Conservation (phyloP, 2,888 invertebrate genomes). For the Limnephilus marmoratus region DNA sequence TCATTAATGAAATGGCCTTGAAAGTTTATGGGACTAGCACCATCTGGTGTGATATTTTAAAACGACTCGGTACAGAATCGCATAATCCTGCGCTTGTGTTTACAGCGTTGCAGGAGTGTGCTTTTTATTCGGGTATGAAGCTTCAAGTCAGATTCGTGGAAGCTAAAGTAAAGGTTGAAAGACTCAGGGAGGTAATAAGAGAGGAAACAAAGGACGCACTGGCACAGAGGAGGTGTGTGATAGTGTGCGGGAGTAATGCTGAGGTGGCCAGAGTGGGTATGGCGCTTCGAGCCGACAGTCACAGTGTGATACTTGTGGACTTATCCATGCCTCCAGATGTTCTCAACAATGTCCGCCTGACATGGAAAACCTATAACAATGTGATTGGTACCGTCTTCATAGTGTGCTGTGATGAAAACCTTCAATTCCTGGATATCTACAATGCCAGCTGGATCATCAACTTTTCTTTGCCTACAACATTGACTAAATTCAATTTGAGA, state of each 20-base stretch:
- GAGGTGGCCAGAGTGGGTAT: constrained; percentile 74
- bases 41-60: constrained; percentile 81
- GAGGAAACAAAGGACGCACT: constrained; percentile 68
- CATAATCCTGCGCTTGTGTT: constrained; percentile 82
- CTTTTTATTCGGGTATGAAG: constrained; percentile 81
- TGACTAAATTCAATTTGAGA: constrained; percentile 83
- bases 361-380: constrained; percentile 72
- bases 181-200: constrained; percentile 71
- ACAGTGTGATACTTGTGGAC: constrained; percentile 70
- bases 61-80: constrained; percentile 76
- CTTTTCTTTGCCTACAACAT: constrained; percentile 82
- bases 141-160: constrained; percentile 73
- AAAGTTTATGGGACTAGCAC: constrained; percentile 79
- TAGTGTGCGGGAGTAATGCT: constrained; percentile 79
- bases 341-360: constrained; percentile 71
- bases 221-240: constrained; percentile 76
- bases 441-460: constrained; percentile 84
- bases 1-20: constrained; percentile 69
- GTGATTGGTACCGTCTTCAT: constrained; percentile 76
- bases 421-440: constrained; percentile 80
- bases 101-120: constrained; percentile 85
- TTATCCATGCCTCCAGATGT: constrained; percentile 72
- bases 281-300: constrained; percentile 66
- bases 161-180: constrained; percentile 72
- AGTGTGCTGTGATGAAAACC: constrained; percentile 83